Evolutionary conservation across 2,888 invertebrate genomes (phyloP).

Genomic region (Mythimna vitellina): DNA sequence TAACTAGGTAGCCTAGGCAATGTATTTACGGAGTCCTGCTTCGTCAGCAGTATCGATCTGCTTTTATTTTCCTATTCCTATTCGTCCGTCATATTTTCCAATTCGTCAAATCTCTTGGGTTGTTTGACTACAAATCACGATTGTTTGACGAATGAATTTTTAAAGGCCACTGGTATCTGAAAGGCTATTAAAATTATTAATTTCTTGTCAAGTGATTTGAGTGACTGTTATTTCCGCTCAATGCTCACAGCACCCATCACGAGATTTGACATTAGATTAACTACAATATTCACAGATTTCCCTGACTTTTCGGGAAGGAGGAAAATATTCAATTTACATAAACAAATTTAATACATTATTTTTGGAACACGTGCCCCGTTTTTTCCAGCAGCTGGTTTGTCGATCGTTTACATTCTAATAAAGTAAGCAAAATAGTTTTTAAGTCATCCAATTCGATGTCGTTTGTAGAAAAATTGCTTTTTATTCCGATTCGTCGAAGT

Average conservation of each 20-base stretch:
- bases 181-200: neutral
- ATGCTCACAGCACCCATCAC: neutral
- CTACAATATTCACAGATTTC: neutral
- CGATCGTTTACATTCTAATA: conserved; percentile 11
- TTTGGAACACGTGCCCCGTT: conserved; percentile 14
- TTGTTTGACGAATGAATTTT: conserved; percentile 2
- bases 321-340: conserved; percentile 22
- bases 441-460: neutral
- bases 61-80: neutral
- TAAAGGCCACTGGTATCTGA: neutral
- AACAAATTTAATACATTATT: conserved; percentile 14
- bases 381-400: conserved; percentile 17
- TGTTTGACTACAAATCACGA: neutral
- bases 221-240: neutral
- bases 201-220: neutral
- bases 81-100: neutral
- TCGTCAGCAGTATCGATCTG: conserved; percentile 14
- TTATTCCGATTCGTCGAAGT: neutral
- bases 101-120: conserved; percentile 6
- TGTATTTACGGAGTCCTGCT: conserved; percentile 2
- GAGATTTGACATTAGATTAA: neutral
- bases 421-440: conserved; percentile 17
- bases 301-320: neutral
- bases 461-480: neutral
- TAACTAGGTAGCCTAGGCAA: conserved; percentile 11